Percentiles rank a stretch among this genome's conserved stretches.
These are phyloP conservation scores for Brachyistius frenatus DNA, from an alignment of 2,113 vertebrate species.

Conservation along the genomic window DNA sequence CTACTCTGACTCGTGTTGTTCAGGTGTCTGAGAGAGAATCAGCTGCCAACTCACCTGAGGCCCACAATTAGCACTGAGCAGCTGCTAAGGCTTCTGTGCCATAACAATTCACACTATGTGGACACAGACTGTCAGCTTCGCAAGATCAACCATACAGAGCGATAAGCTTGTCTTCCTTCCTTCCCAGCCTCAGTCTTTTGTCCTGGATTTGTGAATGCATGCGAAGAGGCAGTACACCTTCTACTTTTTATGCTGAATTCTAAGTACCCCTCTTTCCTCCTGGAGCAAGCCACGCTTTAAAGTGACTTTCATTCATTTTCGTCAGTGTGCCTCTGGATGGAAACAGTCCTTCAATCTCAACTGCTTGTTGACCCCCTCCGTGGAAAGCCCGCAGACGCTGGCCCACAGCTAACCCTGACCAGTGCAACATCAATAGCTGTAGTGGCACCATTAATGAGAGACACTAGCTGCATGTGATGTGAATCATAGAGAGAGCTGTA, in stretches of 20 bases:
- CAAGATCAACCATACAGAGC: slow-evolving; percentile 57
- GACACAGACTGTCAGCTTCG: slow-evolving; percentile 70
- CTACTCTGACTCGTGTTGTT: slow-evolving; percentile 61
- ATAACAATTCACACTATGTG: slow-evolving; percentile 70
- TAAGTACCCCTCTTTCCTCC: slow-evolving; percentile 14
- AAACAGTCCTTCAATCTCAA: slow-evolving; percentile 49
- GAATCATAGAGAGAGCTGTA: slow-evolving; percentile 60
- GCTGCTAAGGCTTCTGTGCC: slow-evolving; percentile 73
- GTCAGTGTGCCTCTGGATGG: slow-evolving; percentile 27
- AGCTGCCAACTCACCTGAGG: slow-evolving; percentile 79
- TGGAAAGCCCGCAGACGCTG: neutral
- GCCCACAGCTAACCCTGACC: slow-evolving; percentile 49
- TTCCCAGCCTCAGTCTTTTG: slow-evolving; percentile 35
- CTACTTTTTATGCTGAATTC: slow-evolving; percentile 23
- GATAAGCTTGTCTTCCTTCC: slow-evolving; percentile 40
- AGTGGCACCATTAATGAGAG: slow-evolving; percentile 73
- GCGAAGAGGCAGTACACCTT: slow-evolving; percentile 11
- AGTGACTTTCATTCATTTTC: slow-evolving; percentile 57
- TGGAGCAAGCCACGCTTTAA: slow-evolving; percentile 33
- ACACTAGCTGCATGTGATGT: slow-evolving; percentile 63
- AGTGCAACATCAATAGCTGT: slow-evolving; percentile 53
- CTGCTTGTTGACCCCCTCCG: slow-evolving; percentile 63
- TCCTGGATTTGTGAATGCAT: slow-evolving; percentile 35
- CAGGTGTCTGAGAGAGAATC: slow-evolving; percentile 72
- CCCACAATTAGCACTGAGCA: slow-evolving; percentile 77